Evolutionary conservation across 1,140 invertebrate genomes (phyloP).

Genomic region (Uloborus diversus): DNA sequence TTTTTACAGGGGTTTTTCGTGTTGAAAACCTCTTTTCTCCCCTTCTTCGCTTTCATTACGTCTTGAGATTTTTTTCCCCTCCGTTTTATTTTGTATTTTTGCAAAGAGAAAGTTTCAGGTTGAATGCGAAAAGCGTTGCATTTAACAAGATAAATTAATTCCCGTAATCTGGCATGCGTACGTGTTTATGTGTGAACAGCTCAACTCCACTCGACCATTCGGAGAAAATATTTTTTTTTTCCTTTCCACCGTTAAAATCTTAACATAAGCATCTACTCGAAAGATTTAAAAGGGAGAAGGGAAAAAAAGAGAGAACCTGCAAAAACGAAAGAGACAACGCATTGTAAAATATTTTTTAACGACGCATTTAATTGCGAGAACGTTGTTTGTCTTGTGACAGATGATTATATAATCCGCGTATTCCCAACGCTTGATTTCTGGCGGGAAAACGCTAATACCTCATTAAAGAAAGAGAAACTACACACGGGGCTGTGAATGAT

Average conservation of each 20-base stretch:
- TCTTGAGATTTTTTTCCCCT: slow-evolving; percentile 10
- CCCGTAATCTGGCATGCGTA: slow-evolving; percentile 45
- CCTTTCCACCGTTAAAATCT: slow-evolving; percentile 19
- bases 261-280: slow-evolving; percentile 35
- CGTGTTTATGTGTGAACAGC: slow-evolving; percentile 42
- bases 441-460: slow-evolving; percentile 40
- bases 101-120: slow-evolving; percentile 47
- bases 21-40: slow-evolving; percentile 26
- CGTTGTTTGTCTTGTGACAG: slow-evolving; percentile 31
- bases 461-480: slow-evolving; percentile 41
- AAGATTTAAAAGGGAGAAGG: slow-evolving; percentile 26
- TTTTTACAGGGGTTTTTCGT: slow-evolving; percentile 40
- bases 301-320: background rate
- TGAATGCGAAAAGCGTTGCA: slow-evolving; percentile 47
- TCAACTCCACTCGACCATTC: slow-evolving; percentile 13
- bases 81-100: slow-evolving; percentile 13
- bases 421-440: slow-evolving; percentile 36
- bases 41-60: slow-evolving; percentile 39
- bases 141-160: slow-evolving; percentile 56
- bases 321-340: background rate
- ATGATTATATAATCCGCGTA: slow-evolving; percentile 51
- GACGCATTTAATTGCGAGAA: slow-evolving; percentile 42
- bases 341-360: slow-evolving; percentile 53
- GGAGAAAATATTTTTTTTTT: slow-evolving; percentile 3
- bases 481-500: slow-evolving; percentile 24